A percentile compares a stretch with the other conserved stretches of the same genome.
phyloP scores from a whole-genome alignment of 2,113 vertebrate species.

The Pithys albifrons region DNA sequence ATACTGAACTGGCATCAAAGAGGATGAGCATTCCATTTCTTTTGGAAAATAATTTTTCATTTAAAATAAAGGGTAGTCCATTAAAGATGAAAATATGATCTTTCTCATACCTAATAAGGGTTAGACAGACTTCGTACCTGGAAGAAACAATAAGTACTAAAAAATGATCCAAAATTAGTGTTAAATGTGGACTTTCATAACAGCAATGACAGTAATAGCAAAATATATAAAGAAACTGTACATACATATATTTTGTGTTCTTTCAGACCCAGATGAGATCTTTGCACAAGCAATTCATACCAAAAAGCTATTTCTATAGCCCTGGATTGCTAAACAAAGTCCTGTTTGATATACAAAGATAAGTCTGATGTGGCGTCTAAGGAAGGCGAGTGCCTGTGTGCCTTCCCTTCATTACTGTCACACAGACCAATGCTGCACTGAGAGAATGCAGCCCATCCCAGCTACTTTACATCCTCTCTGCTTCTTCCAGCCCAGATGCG shows the following conservation, averaged over 20 bases:
- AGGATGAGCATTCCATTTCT: not conserved
- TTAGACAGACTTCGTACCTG: not conserved
- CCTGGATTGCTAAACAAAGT: not conserved
- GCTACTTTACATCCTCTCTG: no score
- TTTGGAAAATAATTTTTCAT: conserved; percentile 18
- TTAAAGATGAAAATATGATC: not conserved
- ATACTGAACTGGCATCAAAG: not conserved
- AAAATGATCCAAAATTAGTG: not conserved
- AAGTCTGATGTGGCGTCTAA: not conserved
- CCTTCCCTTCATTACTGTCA: not conserved
- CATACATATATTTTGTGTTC: not conserved
- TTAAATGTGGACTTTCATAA: not conserved
- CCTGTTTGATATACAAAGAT: not conserved
- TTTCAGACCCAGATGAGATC: not conserved
- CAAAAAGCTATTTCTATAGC: not conserved
- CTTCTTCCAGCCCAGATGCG: not conserved
- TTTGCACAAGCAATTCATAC: not conserved
- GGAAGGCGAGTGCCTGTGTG: not conserved
- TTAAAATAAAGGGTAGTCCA: not conserved
- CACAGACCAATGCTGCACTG: rapidly evolving
- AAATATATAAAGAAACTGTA: not conserved
- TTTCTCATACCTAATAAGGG: not conserved
- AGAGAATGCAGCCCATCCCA: not conserved
- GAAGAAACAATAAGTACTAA: not conserved
- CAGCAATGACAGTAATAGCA: not conserved